Percentiles rank a stretch among this genome's conserved stretches.
Evolutionary conservation across 2,888 invertebrate genomes (phyloP).

Genomic region (Acronicta aceris): DNA sequence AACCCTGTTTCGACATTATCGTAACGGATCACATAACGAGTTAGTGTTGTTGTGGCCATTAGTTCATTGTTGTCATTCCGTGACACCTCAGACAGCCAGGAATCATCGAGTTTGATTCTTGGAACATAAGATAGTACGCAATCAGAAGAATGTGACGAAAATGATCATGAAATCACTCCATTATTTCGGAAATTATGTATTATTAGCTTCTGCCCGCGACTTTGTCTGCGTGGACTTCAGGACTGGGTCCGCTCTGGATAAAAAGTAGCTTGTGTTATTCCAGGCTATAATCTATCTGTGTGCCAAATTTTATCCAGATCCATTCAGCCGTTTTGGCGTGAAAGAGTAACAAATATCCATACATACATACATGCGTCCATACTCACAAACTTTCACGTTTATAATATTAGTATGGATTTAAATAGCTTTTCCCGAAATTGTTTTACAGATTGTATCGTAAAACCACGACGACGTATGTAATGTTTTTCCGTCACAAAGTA

Average conservation of each 20-base stretch:
- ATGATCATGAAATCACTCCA: not conserved
- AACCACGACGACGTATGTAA: slow-evolving; percentile 12
- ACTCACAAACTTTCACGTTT: too few relatives aligned
- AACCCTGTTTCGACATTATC: slow-evolving; percentile 56
- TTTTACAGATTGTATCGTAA: not conserved
- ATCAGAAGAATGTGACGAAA: not conserved
- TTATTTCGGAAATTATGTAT: not conserved
- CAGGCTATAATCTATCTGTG: too few relatives aligned
- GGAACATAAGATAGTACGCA: slow-evolving; percentile 25
- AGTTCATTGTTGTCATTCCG: slow-evolving; percentile 49
- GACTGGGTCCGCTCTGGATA: too few relatives aligned
- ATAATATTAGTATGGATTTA: too few relatives aligned
- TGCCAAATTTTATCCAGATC: too few relatives aligned
- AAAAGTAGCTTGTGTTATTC: too few relatives aligned
- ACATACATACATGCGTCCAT: too few relatives aligned
- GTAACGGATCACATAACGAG: slow-evolving; percentile 56
- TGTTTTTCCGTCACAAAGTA: slow-evolving; percentile 21
- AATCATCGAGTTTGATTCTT: slow-evolving; percentile 33
- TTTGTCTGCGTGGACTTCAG: too few relatives aligned
- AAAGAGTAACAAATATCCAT: too few relatives aligned
- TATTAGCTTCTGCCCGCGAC: too few relatives aligned
- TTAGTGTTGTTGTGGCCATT: slow-evolving; percentile 45
- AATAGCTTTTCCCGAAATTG: not conserved
- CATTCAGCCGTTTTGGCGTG: too few relatives aligned
- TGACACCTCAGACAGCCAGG: slow-evolving; percentile 47